A percentile compares a stretch with the other conserved stretches of the same genome.
Conservation (phyloP, 2,888 invertebrate genomes). For the Dermolepida albohirtum region DNA sequence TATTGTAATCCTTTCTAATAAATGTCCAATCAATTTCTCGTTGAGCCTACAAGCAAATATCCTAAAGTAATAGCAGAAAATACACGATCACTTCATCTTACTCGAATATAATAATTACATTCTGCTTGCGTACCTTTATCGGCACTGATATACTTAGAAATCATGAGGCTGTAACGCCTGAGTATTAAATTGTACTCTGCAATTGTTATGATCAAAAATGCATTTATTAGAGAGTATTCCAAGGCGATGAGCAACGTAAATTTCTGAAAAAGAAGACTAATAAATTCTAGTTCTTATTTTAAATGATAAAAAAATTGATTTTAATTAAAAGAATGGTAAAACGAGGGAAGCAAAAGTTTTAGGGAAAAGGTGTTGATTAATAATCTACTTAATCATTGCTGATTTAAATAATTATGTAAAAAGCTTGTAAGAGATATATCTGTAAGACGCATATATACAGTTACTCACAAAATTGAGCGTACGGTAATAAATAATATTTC, state of each 20-base stretch:
- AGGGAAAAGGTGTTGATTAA: too few species aligned
- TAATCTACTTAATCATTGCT: too few species aligned
- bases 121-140: background rate
- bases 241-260: background rate
- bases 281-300: too few species aligned
- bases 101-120: constrained; percentile 1
- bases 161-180: background rate
- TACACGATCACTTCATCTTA: background rate
- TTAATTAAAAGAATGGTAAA: too few species aligned
- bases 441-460: too few species aligned
- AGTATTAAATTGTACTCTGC: constrained; percentile 1
- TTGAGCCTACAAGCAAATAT: background rate
- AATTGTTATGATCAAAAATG: constrained; percentile 1
- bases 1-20: constrained; percentile 23
- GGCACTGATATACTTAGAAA: background rate
- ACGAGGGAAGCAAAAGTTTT: too few species aligned
- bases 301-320: too few species aligned
- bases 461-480: too few species aligned
- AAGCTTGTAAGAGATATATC: too few species aligned
- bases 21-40: constrained; percentile 14
- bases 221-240: constrained; percentile 13
- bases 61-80: background rate
- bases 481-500: too few species aligned
- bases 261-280: background rate
- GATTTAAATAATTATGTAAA: too few species aligned